phyloP scores from a whole-genome alignment of 2,113 vertebrate species.

The Pachyramphus minor region DNA sequence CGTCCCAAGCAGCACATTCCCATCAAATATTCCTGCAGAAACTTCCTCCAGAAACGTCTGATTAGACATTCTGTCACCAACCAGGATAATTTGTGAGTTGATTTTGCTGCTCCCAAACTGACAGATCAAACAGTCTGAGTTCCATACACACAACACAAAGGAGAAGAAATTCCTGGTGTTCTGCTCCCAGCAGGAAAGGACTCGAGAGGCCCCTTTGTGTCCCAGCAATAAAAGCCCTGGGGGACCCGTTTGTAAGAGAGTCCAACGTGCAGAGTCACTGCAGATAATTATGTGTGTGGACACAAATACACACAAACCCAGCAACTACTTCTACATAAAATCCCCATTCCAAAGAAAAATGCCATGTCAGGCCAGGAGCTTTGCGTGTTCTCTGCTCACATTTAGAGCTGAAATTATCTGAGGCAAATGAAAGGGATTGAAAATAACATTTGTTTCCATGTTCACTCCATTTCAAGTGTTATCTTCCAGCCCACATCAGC shows the following conservation, averaged over 20 bases:
- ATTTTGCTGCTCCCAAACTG: background rate
- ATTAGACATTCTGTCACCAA: background rate
- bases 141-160: background rate
- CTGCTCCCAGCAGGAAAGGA: background rate
- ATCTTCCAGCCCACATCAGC: background rate
- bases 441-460: background rate
- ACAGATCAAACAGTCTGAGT: background rate
- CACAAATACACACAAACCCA: background rate
- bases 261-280: background rate
- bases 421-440: background rate
- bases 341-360: background rate
- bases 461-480: background rate
- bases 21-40: fast-evolving
- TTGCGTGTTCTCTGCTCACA: background rate
- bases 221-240: background rate
- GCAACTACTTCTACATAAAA: background rate
- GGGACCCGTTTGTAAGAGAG: background rate
- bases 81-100: background rate
- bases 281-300: background rate
- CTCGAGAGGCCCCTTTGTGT: background rate
- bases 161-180: background rate
- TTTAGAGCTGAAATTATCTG: background rate
- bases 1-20: background rate
- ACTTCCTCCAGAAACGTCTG: background rate
- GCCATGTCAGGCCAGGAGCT: background rate